Percentiles rank a stretch among this genome's conserved stretches.
phyloP scores from a whole-genome alignment of 53 echinoderm and acorn worm genomes.

The Pentamera pediparva region DNA sequence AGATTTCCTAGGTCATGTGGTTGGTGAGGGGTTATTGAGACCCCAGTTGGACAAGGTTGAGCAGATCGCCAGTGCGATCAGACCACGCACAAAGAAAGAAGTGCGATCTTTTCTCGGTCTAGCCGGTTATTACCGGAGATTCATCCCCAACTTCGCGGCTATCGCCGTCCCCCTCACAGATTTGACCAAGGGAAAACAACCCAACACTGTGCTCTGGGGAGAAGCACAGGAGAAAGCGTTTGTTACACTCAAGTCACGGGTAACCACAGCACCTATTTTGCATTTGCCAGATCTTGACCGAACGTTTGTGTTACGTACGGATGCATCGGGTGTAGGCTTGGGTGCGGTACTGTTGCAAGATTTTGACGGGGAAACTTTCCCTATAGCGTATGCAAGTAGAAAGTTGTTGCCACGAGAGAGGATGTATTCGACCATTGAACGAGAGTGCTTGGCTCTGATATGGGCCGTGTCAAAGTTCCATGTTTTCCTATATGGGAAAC shows the following conservation, averaged over 20 bases:
- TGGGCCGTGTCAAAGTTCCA: slow-evolving; percentile 38
- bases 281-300: slow-evolving; percentile 10
- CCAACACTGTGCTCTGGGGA: slow-evolving; percentile 10
- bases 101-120: no score
- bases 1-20: no score
- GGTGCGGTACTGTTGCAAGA: slow-evolving; percentile 26
- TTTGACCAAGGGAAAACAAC: slow-evolving; percentile 1
- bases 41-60: no score
- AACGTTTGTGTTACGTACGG: slow-evolving; percentile 2
- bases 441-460: slow-evolving; percentile 44
- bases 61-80: no score
- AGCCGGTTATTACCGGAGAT: no score
- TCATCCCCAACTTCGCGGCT: no score
- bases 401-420: slow-evolving; percentile 32
- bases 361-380: not conserved
- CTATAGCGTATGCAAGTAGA: slow-evolving; percentile 33
- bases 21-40: no score
- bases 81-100: no score
- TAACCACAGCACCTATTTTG: not conserved
- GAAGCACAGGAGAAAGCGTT: slow-evolving; percentile 10
- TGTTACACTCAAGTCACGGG: not conserved
- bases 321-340: slow-evolving; percentile 29
- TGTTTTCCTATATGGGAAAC: slow-evolving; percentile 21
- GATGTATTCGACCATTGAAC: slow-evolving; percentile 31
- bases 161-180: slow-evolving; percentile 28